phyloP scores from a whole-genome alignment of 2,113 vertebrate species.

The Caracal caracal region DNA sequence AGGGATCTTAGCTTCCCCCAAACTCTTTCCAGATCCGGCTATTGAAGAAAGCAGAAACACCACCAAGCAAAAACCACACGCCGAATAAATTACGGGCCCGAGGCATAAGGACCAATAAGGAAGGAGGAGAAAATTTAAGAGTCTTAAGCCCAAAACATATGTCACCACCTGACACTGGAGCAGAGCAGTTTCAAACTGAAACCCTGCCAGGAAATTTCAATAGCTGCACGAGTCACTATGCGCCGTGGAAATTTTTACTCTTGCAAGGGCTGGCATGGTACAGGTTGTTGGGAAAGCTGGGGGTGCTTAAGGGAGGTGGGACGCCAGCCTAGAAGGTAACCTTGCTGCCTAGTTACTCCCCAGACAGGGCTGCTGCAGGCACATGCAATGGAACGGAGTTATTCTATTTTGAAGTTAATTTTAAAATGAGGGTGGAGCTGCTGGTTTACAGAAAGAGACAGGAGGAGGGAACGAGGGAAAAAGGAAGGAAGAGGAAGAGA shows the following conservation, averaged over 20 bases:
- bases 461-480: constrained; percentile 2
- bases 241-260: neutral
- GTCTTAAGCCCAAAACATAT: constrained; percentile 11
- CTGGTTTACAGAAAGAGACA: neutral
- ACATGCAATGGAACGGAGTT: neutral
- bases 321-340: neutral
- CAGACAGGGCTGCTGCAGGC: neutral
- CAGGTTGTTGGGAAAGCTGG: neutral
- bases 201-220: neutral
- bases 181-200: constrained; percentile 9
- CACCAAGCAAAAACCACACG: neutral
- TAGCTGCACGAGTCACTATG: neutral
- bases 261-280: rapidly evolving
- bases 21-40: constrained; percentile 10
- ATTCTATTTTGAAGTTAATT: neutral
- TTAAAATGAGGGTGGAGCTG: neutral
- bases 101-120: neutral
- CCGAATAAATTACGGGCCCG: constrained; percentile 29
- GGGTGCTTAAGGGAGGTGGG: neutral
- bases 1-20: neutral
- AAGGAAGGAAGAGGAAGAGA: neutral
- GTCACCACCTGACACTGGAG: neutral
- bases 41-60: neutral
- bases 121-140: constrained; percentile 10
- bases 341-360: neutral